A percentile compares a stretch with the other conserved stretches of the same genome.
Conservation (phyloP, 1,140 invertebrate species). For the Gryon sp. region DNA sequence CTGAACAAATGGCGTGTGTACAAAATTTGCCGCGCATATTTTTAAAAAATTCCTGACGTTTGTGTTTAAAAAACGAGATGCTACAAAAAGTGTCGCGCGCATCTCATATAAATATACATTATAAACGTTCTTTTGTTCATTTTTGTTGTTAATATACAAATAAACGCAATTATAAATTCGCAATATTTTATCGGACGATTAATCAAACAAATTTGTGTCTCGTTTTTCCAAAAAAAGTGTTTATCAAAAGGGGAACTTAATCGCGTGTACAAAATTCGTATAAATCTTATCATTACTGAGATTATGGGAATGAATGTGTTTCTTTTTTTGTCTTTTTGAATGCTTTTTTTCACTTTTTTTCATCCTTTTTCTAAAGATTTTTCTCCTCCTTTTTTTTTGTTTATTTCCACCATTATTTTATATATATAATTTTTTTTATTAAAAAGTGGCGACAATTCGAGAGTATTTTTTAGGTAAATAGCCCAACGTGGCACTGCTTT, state of each 20-base stretch:
- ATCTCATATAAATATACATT: conserved; percentile 62
- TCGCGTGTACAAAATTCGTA: conserved; percentile 54
- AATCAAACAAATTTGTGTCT: conserved; percentile 10
- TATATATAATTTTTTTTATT: no score
- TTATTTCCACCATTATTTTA: conserved; percentile 5
- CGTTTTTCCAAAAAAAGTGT: conserved; percentile 32
- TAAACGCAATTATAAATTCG: conserved; percentile 53
- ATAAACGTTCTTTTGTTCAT: no score
- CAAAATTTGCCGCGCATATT: conserved; percentile 30
- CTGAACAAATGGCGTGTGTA: conserved; percentile 9
- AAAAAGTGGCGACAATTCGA: conserved; percentile 46
- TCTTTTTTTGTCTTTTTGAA: conserved; percentile 17
- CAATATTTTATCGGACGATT: conserved; percentile 45
- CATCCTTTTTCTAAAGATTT: background rate
- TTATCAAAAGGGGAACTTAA: conserved; percentile 47
- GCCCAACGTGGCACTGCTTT: conserved; percentile 27
- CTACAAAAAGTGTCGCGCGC: conserved; percentile 47
- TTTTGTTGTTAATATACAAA: conserved; percentile 63
- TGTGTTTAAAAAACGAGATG: conserved; percentile 46
- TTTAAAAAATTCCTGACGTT: background rate
- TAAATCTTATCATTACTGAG: conserved; percentile 50
- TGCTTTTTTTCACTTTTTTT: conserved; percentile 15
- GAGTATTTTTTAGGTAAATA: conserved; percentile 50
- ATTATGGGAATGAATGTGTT: conserved; percentile 47
- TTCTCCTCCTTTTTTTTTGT: no score